These are phyloP conservation scores for Catharus minimus DNA, from an alignment of 2,113 vertebrate genomes.

Conservation along the genomic window DNA sequence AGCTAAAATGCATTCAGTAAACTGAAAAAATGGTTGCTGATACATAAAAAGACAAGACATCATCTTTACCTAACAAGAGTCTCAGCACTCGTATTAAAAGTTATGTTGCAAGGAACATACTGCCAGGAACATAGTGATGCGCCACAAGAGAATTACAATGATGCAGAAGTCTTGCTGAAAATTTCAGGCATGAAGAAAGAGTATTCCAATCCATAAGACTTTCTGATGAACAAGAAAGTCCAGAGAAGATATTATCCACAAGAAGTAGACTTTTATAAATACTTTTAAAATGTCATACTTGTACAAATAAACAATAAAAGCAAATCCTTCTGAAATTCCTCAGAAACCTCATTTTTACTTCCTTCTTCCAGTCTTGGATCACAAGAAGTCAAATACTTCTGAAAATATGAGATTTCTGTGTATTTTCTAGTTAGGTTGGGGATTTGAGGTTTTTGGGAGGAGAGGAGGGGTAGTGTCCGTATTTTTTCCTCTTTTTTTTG, in stretches of 20 bases:
- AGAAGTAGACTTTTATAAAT: background rate
- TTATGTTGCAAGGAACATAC: background rate
- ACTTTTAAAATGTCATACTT: background rate
- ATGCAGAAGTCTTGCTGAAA: background rate
- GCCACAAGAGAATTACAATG: background rate
- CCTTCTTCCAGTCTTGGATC: background rate
- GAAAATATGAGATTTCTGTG: background rate
- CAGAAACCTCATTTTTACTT: background rate
- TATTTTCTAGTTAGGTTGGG: background rate
- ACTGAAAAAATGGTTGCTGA: background rate
- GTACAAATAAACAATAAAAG: background rate
- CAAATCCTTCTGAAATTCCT: background rate
- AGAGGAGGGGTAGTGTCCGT: accelerated
- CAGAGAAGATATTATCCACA: background rate
- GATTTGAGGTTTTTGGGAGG: accelerated
- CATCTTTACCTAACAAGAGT: background rate
- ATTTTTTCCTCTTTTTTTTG: background rate
- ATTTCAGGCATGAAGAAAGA: background rate
- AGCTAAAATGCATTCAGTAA: background rate
- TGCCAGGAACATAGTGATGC: background rate
- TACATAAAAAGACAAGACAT: background rate
- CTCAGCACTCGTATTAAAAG: background rate
- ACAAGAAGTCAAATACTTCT: background rate
- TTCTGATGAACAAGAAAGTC: background rate
- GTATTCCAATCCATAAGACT: background rate